A percentile compares a stretch with the other conserved stretches of the same genome.
Conservation (phyloP, 2,888 invertebrate species). For the Conomelus anceps region DNA sequence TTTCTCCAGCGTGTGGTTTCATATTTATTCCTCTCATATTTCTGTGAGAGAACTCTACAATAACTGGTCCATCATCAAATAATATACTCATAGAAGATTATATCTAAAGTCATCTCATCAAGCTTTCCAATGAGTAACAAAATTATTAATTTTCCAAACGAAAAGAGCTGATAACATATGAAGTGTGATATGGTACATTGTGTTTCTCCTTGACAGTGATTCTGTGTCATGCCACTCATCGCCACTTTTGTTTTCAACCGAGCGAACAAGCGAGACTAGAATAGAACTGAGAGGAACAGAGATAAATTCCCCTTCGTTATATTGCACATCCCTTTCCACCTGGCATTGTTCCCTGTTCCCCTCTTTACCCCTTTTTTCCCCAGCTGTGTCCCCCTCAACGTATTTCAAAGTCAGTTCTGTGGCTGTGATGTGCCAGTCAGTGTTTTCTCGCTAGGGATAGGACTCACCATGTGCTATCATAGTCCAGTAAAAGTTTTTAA, state of each 20-base stretch:
- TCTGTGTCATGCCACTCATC: no score
- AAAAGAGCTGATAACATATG: not conserved
- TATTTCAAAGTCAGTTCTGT: not conserved
- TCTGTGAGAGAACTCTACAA: no score
- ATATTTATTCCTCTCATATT: no score
- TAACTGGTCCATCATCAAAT: not conserved
- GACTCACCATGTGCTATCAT: not conserved
- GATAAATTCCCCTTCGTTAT: not conserved
- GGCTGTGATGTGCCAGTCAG: not conserved
- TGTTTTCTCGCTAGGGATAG: not conserved
- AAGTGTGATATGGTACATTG: not conserved
- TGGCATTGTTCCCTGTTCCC: not conserved
- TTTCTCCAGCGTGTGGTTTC: no score
- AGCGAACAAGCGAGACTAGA: not conserved
- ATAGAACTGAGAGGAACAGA: not conserved
- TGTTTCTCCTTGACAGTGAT: not conserved
- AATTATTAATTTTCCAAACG: not conserved
- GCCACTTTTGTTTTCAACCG: not conserved
- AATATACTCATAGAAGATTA: not conserved
- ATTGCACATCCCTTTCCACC: not conserved
- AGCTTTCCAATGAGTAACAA: not conserved
- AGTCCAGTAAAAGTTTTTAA: not conserved
- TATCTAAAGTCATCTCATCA: not conserved
- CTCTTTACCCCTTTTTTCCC: not conserved
- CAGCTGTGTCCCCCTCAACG: not conserved